Evolutionary conservation across 2,113 vertebrate genomes (phyloP).

Genomic region (Toxostoma redivivum): DNA sequence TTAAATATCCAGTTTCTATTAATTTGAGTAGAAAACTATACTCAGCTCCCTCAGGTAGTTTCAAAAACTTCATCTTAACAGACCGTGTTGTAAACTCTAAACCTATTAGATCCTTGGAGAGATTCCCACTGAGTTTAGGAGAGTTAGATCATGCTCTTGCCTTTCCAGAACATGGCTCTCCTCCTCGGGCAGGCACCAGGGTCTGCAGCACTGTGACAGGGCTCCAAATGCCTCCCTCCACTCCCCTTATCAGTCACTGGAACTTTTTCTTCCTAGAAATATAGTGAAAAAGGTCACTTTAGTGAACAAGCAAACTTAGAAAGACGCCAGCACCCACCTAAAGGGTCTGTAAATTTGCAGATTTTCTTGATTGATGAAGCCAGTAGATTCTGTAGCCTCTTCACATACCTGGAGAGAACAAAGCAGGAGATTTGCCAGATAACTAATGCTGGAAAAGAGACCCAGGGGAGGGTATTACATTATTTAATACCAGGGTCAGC

Average conservation of each 20-base stretch:
- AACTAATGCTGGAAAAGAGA: background rate
- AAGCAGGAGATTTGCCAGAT: background rate
- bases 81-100: background rate
- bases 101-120: background rate
- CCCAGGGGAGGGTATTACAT: background rate
- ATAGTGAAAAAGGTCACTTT: background rate
- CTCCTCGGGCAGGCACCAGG: background rate
- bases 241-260: background rate
- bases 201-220: background rate
- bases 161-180: background rate
- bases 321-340: background rate
- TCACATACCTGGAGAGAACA: accelerated
- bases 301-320: background rate
- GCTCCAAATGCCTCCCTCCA: background rate
- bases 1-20: constrained; percentile 19
- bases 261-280: background rate
- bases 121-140: background rate
- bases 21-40: background rate
- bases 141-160: background rate
- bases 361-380: background rate
- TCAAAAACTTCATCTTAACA: constrained; percentile 17
- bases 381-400: background rate
- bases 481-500: background rate
- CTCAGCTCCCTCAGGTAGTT: constrained; percentile 9
- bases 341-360: background rate